Conservation (phyloP, 2,888 invertebrate species). For the Cephus spinipes region DNA sequence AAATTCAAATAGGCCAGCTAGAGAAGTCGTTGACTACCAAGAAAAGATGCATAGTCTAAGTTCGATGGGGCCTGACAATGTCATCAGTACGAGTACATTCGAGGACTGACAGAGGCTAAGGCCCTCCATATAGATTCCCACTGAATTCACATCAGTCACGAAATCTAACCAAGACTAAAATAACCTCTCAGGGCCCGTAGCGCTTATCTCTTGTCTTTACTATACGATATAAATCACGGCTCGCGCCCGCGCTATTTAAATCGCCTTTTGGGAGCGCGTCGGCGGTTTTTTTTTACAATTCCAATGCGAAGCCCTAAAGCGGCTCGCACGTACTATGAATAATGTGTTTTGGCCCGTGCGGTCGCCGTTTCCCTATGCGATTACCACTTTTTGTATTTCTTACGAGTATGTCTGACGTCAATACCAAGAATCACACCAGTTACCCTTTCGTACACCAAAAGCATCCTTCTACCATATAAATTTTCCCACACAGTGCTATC, state of each 20-base stretch:
- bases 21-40: background rate
- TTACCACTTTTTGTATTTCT: background rate
- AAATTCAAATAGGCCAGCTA: background rate
- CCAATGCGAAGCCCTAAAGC: background rate
- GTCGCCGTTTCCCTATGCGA: background rate
- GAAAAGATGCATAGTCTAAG: background rate
- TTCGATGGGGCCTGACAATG: background rate
- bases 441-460: background rate
- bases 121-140: background rate
- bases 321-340: background rate
- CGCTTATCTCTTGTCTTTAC: background rate
- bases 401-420: background rate
- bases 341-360: background rate
- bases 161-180: background rate
- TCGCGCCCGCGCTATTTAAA: constrained; percentile 4
- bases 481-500: background rate
- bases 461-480: background rate
- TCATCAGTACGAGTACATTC: background rate
- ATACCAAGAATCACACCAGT: background rate
- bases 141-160: background rate
- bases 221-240: background rate
- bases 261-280: constrained; percentile 17
- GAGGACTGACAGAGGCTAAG: background rate
- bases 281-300: constrained; percentile 21
- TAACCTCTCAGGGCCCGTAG: background rate